phyloP scores from a whole-genome alignment of 1,140 invertebrate species.

The Proctacanthus coquilletti region DNA sequence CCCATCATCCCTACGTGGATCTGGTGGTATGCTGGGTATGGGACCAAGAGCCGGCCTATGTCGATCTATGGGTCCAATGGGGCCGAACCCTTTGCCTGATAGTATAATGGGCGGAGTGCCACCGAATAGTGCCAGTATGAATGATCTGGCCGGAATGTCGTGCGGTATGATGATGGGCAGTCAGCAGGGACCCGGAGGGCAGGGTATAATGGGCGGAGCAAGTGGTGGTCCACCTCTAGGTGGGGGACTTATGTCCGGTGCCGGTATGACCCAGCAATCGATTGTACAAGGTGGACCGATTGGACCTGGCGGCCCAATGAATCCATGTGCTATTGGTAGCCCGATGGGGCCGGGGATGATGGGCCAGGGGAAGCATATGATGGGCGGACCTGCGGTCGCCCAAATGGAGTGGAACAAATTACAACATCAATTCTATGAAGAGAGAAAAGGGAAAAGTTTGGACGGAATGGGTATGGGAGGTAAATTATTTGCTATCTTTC shows the following conservation, averaged over 20 bases:
- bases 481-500: constrained; percentile 12
- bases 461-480: constrained; percentile 6
- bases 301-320: constrained; percentile 5
- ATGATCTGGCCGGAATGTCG: constrained; percentile 1
- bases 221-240: no score
- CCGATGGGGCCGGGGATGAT: constrained; percentile 7
- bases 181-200: constrained; percentile 1
- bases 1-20: neutral
- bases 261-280: constrained; percentile 14
- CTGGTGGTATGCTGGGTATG: constrained; percentile 1
- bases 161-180: constrained; percentile 1
- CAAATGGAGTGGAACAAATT: constrained; percentile 81
- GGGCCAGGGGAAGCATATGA: constrained; percentile 5
- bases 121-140: no score
- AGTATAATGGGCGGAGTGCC: no score
- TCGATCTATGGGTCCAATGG: constrained; percentile 9
- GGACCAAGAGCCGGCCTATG: neutral
- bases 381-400: constrained; percentile 23
- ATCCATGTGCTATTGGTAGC: neutral
- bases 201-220: neutral
- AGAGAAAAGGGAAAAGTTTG: constrained; percentile 28
- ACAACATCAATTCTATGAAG: constrained; percentile 69
- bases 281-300: constrained; percentile 12
- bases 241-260: no score
- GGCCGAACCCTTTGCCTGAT: constrained; percentile 5